These are phyloP conservation scores for Megathymus violae DNA, from an alignment of 1,140 invertebrate species.

Conservation along the genomic window DNA sequence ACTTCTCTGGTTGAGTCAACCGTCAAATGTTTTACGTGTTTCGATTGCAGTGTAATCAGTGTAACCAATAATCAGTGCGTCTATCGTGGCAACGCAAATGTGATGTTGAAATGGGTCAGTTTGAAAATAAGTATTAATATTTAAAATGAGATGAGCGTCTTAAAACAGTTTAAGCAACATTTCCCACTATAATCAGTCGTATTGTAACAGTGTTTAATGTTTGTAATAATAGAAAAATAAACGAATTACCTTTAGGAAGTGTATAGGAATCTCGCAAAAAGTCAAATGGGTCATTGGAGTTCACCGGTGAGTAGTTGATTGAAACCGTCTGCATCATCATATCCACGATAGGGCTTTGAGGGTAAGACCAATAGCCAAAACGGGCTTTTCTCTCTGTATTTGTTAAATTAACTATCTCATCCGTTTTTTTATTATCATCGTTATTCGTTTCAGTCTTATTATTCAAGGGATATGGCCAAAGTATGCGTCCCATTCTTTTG, in stretches of 20 bases:
- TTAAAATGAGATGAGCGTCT: no score
- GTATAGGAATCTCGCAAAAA: slow-evolving; percentile 69
- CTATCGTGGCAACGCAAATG: no score
- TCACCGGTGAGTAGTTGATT: slow-evolving; percentile 62
- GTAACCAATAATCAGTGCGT: no score
- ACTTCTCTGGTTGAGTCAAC: no score
- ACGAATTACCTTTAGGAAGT: slow-evolving; percentile 65
- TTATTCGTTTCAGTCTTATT: slow-evolving; percentile 43
- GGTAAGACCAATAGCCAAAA: slow-evolving; percentile 57
- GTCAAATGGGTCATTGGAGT: slow-evolving; percentile 66
- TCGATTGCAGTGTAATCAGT: no score
- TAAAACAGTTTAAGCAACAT: no score
- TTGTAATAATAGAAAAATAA: background rate
- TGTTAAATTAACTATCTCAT: slow-evolving; percentile 34
- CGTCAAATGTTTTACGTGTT: no score
- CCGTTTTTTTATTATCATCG: slow-evolving; percentile 27
- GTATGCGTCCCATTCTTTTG: slow-evolving; percentile 51
- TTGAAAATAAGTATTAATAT: no score
- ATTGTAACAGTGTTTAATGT: no score
- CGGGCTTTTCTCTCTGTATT: slow-evolving; percentile 47
- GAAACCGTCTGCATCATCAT: slow-evolving; percentile 66
- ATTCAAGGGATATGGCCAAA: slow-evolving; percentile 64
- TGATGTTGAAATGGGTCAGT: no score
- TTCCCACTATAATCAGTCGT: no score
- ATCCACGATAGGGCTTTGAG: slow-evolving; percentile 65